phyloP scores from a whole-genome alignment of 2,113 vertebrate genomes.

The Sula dactylatra region DNA sequence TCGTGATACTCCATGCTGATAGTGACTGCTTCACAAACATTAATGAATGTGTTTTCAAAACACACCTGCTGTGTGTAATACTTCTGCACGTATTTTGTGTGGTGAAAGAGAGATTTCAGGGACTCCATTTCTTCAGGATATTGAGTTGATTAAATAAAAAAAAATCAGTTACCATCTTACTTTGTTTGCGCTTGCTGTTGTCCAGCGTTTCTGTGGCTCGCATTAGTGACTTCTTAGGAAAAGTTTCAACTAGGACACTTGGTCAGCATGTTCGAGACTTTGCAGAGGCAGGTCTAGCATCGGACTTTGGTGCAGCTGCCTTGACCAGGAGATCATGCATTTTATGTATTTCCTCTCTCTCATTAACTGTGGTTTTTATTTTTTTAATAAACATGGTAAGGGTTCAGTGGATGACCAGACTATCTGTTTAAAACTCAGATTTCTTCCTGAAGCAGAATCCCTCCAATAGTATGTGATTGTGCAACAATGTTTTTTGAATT shows the following conservation, averaged over 20 bases:
- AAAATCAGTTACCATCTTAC: accelerated
- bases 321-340: not conserved
- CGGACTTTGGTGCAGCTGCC: not conserved
- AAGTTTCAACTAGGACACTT: not conserved
- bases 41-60: not conserved
- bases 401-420: not conserved
- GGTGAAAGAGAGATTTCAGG: not conserved
- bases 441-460: not conserved
- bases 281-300: not conserved
- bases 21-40: not conserved
- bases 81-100: not conserved
- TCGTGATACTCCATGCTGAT: not conserved
- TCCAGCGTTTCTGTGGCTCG: not conserved
- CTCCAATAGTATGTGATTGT: not conserved
- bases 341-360: not conserved
- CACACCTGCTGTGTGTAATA: not conserved
- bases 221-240: not conserved
- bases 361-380: not conserved
- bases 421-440: not conserved
- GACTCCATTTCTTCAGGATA: not conserved
- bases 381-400: not conserved
- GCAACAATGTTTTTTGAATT: not conserved
- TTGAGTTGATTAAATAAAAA: not conserved
- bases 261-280: not conserved
- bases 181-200: not conserved